Base-by-base conservation (phyloP, 2,113 vertebrate genomes). In the Pseudorectes ferrugineus region DNA sequence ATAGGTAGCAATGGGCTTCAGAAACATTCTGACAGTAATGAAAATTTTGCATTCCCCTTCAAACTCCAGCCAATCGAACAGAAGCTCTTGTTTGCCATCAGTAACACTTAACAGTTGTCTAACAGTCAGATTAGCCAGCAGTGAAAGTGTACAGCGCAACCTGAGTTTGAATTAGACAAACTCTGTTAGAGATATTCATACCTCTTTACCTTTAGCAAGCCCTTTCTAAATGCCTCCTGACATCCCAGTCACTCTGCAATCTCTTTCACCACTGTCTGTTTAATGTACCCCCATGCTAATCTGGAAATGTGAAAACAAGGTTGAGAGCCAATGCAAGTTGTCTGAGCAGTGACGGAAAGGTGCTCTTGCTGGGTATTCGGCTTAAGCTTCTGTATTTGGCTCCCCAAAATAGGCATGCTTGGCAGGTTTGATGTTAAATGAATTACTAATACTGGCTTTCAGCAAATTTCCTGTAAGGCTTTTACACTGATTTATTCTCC, bases 401-500 rank as follows among this genome's bases (percentile, higher is more conserved):
- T 67, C 61, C 49, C 26, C 46, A 57, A 79, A 95, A 87, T 3
- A 88, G 33, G n/a, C 21, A 52, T 26, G 8, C 31, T 73, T 93
- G 54, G 68, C 68, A 91, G 19, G 18, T 77, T 58, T 89, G 36
- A 48, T 43, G 12, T 67, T 88, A 77, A 83, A 74, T 48, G 8
- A 88, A 94, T 85, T 85, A 61, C 66, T 88, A 86, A 78, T 73
- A 84, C 45, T 67, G 76, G 26, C 55, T 95, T 90, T 88, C 88
- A 90, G 72, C n/a, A 90, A 79, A 87, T 95, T 72, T 93, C 42
- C 63, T 89, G 22, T 81, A 55, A 92, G 40, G 40, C 29, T 91
- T 83, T 66, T 85, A 67, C 21, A 74, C n/a, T 86, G 72, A 86
- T 92, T 90, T 93, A 65, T 95, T 89, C 45, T 91, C 22, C 36